These are phyloP conservation scores for Margarornis squamiger DNA, from an alignment of 2,797 vertebrate genomes.

Conservation along the genomic window DNA sequence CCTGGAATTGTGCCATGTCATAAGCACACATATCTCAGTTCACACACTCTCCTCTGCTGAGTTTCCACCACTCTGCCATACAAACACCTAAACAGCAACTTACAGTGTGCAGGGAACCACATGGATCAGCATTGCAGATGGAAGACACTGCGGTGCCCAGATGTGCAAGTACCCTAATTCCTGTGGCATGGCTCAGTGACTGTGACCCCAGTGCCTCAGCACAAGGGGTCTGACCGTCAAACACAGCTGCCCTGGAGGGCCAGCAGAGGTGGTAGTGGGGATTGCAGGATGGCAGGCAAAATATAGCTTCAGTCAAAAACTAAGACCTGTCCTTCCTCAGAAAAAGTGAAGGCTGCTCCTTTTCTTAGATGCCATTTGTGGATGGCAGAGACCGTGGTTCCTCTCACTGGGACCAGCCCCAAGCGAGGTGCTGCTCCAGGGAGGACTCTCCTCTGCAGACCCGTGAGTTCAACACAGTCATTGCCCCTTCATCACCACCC, in stretches of 20 bases:
- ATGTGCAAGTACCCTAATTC: neutral
- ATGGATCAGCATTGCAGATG: neutral
- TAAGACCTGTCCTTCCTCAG: neutral
- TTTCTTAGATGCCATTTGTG: neutral
- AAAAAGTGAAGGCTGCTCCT: neutral
- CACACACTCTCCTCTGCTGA: neutral
- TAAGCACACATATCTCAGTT: neutral
- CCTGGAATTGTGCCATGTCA: neutral
- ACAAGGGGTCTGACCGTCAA: neutral
- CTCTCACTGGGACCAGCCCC: neutral
- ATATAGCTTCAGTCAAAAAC: neutral
- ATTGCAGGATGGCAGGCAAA: neutral
- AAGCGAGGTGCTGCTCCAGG: fast-evolving
- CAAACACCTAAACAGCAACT: neutral
- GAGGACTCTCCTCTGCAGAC: neutral
- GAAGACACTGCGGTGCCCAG: neutral
- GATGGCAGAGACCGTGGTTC: neutral
- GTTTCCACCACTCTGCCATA: neutral
- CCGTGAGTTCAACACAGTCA: neutral
- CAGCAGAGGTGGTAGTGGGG: neutral
- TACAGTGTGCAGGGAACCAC: neutral
- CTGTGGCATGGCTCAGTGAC: neutral
- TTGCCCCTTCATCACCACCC: neutral
- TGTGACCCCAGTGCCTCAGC: neutral
- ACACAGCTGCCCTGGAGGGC: neutral